Percentiles rank a stretch among this genome's conserved stretches.
phyloP scores from a whole-genome alignment of 2,113 vertebrate species.

The Chroicocephalus ridibundus region DNA sequence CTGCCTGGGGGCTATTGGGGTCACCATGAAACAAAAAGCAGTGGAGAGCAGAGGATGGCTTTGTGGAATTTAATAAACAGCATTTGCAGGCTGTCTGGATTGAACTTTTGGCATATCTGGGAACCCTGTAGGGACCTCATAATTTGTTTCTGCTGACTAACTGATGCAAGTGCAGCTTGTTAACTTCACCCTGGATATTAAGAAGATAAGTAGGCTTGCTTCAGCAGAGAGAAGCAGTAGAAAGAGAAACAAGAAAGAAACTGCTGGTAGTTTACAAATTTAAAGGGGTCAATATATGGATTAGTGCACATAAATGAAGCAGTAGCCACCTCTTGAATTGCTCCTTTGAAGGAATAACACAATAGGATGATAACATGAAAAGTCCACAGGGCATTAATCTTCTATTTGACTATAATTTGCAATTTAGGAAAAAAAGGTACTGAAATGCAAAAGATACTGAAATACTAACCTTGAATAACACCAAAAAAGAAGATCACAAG shows the following conservation, averaged over 20 bases:
- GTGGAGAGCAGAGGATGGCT: background rate
- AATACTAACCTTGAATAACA: background rate
- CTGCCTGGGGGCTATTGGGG: background rate
- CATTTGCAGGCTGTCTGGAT: background rate
- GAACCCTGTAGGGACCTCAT: background rate
- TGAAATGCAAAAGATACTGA: background rate
- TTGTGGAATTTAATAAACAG: background rate
- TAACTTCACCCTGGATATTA: background rate
- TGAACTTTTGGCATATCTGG: background rate
- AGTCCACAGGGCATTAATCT: background rate
- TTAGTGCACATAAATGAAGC: background rate
- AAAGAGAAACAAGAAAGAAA: background rate
- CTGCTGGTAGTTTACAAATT: background rate
- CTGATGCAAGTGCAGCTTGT: background rate
- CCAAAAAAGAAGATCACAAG: background rate
- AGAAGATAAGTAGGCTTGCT: background rate
- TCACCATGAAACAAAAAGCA: background rate
- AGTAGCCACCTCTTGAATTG: background rate
- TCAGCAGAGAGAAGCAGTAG: background rate
- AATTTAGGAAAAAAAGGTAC: background rate
- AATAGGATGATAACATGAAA: background rate
- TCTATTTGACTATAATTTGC: background rate
- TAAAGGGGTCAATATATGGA: background rate
- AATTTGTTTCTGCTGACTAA: background rate
- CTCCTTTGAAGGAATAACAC: background rate